These are phyloP conservation scores for Lithobates pipiens DNA, from an alignment of 2,797 vertebrate genomes.

Conservation along the genomic window DNA sequence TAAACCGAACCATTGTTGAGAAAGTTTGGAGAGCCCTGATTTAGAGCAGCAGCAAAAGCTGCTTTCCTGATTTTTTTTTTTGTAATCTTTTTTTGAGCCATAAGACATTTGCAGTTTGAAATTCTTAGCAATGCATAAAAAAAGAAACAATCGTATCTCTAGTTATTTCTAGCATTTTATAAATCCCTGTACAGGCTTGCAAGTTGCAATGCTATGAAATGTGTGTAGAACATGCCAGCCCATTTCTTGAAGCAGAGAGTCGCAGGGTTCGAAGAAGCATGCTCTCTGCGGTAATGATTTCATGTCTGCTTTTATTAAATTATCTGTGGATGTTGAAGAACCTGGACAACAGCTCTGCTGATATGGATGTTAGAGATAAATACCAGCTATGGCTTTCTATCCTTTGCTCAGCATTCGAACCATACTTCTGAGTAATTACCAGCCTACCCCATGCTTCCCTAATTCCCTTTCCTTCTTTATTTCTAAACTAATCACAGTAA, in stretches of 20 bases:
- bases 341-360: conserved; percentile 48
- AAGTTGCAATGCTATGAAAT: background rate
- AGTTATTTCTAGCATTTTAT: background rate
- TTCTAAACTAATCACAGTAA: conserved; percentile 30
- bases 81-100: too few relatives aligned
- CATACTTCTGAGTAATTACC: conserved; percentile 40
- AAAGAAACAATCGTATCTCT: too few relatives aligned
- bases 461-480: conserved; percentile 19
- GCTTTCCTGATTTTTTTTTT: too few relatives aligned
- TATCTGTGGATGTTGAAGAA: conserved; percentile 54
- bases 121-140: too few relatives aligned
- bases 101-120: too few relatives aligned
- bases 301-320: conserved; percentile 59
- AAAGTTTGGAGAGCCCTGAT: too few relatives aligned
- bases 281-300: conserved; percentile 55
- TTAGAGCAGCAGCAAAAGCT: too few relatives aligned
- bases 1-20: too few relatives aligned
- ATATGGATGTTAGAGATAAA: conserved; percentile 55
- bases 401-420: conserved; percentile 23
- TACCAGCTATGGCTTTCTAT: conserved; percentile 41
- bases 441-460: conserved; percentile 30
- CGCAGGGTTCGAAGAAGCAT: conserved; percentile 17
- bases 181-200: background rate
- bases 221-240: background rate
- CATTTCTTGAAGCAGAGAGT: conserved; percentile 32